Base-by-base conservation (phyloP, 2,888 invertebrate species). In the Troides oblongomaculatus region DNA sequence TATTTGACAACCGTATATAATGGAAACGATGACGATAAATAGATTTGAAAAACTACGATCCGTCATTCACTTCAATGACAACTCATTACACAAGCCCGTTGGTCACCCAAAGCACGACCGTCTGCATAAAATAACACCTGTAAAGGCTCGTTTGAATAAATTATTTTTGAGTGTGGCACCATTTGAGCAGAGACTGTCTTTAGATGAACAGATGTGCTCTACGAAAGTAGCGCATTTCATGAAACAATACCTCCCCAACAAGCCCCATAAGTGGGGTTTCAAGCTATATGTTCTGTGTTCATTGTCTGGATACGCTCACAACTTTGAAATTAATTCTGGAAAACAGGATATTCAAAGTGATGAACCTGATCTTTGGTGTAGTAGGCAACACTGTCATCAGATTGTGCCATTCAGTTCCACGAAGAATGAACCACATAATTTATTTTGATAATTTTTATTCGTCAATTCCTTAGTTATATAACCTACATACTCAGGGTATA, bases 51-150 rank as follows among this genome's bases (percentile, higher is more conserved):
- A 74, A 72, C 17, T 72, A 66, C 21, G 72, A 74, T 73, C 72
- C 18, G 72, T 73, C 21, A 71, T 74, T 62, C 71, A 73, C 46
- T 71, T 69, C 71, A 72, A 72, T 65, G 69, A 73, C 59, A 71
- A 71, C 53, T 36, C 66, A 61, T 18, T 39, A 62, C 72, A 72
- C 64, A 70, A 71, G 43, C 72, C 70, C 17, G 70, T 72, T 57
- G 66, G 64, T 53, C 73, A 74, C 50, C 59, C 59, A 59, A 59
- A 59, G 2, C 59, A 74, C 36, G 75, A 77, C 69, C 72, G 74
- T 66, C 73, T 77, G 21, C 66, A 72, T 69, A 76, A 76, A 71
- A 73, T 77, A 46, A 63, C 75, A 57, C 76, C 74, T 64, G 43
- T 76, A 30, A 62, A 65, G 6, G 68, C 64, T 25, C 70, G 73